phyloP scores from a whole-genome alignment of 2,888 invertebrate genomes.

The Rutpela maculata region DNA sequence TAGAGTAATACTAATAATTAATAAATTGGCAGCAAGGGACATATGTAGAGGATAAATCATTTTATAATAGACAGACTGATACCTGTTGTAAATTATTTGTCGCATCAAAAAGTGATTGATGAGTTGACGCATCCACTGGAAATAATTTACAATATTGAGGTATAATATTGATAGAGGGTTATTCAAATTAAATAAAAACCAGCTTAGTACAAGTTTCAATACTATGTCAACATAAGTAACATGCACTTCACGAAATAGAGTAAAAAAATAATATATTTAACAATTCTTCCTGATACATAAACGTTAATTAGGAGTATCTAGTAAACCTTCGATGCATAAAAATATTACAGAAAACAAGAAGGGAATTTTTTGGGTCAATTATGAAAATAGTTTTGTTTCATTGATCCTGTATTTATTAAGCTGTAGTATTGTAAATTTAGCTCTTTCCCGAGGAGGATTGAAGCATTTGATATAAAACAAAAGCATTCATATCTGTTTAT shows the following conservation, averaged over 20 bases:
- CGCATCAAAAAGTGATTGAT: slow-evolving; percentile 27
- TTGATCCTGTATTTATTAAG: too few relatives aligned
- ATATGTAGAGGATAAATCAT: slow-evolving; percentile 28
- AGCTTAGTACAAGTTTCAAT: background rate
- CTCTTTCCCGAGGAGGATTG: background rate
- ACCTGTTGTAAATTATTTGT: slow-evolving; percentile 31
- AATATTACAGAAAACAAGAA: too few relatives aligned
- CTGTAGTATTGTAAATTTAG: background rate
- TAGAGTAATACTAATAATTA: slow-evolving; percentile 18
- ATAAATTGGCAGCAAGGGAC: slow-evolving; percentile 9
- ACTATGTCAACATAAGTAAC: background rate
- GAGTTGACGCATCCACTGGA: slow-evolving; percentile 7
- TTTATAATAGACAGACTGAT: slow-evolving; percentile 25
- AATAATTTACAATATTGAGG: slow-evolving; percentile 1
- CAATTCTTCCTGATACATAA: too few relatives aligned
- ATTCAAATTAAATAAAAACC: background rate
- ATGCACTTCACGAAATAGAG: background rate
- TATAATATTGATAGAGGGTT: background rate
- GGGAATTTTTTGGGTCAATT: too few relatives aligned
- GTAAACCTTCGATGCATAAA: too few relatives aligned
- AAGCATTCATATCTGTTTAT: too few relatives aligned
- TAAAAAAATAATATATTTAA: too few relatives aligned
- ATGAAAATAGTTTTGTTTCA: too few relatives aligned
- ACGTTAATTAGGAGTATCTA: too few relatives aligned
- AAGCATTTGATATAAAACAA: too few relatives aligned